Conservation (phyloP, 2,888 invertebrate species). For the Pseudanteris insignis region DNA sequence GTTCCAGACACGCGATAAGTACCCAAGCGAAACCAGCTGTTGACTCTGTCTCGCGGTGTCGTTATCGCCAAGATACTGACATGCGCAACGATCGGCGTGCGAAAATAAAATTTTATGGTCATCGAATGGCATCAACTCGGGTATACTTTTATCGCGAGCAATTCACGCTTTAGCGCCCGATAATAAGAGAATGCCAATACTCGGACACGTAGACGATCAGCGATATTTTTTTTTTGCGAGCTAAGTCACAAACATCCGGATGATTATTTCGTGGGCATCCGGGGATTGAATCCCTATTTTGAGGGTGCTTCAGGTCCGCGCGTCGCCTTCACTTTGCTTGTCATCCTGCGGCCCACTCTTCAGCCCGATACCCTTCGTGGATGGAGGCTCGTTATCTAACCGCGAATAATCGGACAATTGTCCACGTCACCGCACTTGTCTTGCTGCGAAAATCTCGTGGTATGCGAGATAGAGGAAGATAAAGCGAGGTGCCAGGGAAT, state of each 20-base stretch:
- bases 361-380: slow-evolving; percentile 2
- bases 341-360: slow-evolving; percentile 45
- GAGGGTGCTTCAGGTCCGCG: slow-evolving; percentile 61
- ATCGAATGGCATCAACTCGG: slow-evolving; percentile 38
- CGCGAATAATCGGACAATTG: slow-evolving; percentile 63
- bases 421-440: slow-evolving; percentile 57
- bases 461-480: slow-evolving; percentile 6
- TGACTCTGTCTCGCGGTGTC: slow-evolving; percentile 12
- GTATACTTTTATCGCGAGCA: slow-evolving; percentile 35
- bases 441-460: slow-evolving; percentile 45
- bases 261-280: slow-evolving; percentile 63
- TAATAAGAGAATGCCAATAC: slow-evolving; percentile 47
- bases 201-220: slow-evolving; percentile 52
- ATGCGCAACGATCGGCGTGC: not conserved
- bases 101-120: slow-evolving; percentile 45
- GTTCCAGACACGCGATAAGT: too few species aligned
- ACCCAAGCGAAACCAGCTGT: too few species aligned
- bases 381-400: slow-evolving; percentile 58
- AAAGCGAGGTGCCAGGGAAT: not conserved
- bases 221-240: slow-evolving; percentile 58
- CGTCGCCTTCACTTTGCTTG: slow-evolving; percentile 55
- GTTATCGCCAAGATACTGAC: not conserved
- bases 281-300: slow-evolving; percentile 62
- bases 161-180: slow-evolving; percentile 49
- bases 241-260: slow-evolving; percentile 57